Conservation (phyloP, 1,140 invertebrate genomes). For the Tetragonula clypearis region DNA sequence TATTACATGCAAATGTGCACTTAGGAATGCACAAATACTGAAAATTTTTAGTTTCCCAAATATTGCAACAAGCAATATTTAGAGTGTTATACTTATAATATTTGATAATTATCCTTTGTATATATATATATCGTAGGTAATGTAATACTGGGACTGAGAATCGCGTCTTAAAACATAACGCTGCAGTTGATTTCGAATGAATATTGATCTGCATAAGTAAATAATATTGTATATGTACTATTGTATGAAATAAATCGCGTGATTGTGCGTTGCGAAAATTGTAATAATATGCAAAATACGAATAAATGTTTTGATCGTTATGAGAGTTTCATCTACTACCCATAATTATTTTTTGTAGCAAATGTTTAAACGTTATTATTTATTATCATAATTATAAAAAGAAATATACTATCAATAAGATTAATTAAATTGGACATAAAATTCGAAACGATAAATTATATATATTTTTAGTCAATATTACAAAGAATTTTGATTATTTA, state of each 20-base stretch:
- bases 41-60: constrained; percentile 44
- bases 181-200: constrained; percentile 42
- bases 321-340: constrained; percentile 15
- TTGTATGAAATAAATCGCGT: constrained; percentile 64
- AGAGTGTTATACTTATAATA: constrained; percentile 26
- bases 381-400: background rate
- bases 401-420: background rate
- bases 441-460: background rate
- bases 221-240: constrained; percentile 61
- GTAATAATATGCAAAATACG: constrained; percentile 67
- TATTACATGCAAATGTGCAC: constrained; percentile 25
- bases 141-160: constrained; percentile 58
- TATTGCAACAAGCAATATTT: constrained; percentile 32
- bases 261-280: constrained; percentile 62
- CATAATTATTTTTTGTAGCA: background rate
- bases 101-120: constrained; percentile 50
- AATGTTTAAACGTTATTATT: background rate
- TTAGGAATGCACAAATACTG: constrained; percentile 7
- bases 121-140: constrained; percentile 55
- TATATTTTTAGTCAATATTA: background rate
- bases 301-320: constrained; percentile 75
- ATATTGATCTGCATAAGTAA: constrained; percentile 47
- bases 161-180: constrained; percentile 36
- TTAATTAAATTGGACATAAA: background rate
- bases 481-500: constrained; percentile 12